These are phyloP conservation scores for Barnardius zonarius DNA, from an alignment of 2,113 vertebrate genomes.

Conservation along the genomic window DNA sequence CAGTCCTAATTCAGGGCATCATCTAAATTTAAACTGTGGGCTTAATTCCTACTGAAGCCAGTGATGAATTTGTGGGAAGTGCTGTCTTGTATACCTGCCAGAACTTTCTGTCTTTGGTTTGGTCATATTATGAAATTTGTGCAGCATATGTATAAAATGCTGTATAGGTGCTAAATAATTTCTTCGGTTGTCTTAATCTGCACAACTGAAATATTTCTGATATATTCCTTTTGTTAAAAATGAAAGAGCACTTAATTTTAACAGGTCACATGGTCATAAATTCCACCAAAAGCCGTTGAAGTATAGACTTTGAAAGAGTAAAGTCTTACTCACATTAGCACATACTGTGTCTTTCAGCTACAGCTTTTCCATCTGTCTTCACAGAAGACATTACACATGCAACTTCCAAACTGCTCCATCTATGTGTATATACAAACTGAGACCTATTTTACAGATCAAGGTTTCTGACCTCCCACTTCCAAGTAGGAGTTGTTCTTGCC, in stretches of 20 bases:
- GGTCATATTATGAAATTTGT: background rate
- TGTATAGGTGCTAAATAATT: background rate
- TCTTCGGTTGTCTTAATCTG: background rate
- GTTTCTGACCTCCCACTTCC: constrained; percentile 18
- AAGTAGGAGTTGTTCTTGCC: background rate
- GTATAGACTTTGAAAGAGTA: background rate
- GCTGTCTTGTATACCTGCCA: background rate
- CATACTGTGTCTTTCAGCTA: background rate
- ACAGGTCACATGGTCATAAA: background rate
- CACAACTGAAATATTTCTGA: background rate
- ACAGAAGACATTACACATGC: background rate
- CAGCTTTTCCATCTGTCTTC: background rate
- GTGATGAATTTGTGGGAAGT: background rate
- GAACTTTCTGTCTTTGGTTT: background rate
- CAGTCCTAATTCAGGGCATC: background rate
- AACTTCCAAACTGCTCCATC: background rate
- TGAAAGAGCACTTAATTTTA: background rate
- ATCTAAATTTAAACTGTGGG: background rate
- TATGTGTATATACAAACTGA: background rate
- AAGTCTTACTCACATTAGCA: background rate
- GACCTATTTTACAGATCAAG: background rate
- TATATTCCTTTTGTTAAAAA: background rate
- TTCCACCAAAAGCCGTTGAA: background rate
- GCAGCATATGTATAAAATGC: background rate
- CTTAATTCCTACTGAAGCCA: background rate